Conservation (phyloP, 2,888 invertebrate genomes). For the Urechis unicinctus region DNA sequence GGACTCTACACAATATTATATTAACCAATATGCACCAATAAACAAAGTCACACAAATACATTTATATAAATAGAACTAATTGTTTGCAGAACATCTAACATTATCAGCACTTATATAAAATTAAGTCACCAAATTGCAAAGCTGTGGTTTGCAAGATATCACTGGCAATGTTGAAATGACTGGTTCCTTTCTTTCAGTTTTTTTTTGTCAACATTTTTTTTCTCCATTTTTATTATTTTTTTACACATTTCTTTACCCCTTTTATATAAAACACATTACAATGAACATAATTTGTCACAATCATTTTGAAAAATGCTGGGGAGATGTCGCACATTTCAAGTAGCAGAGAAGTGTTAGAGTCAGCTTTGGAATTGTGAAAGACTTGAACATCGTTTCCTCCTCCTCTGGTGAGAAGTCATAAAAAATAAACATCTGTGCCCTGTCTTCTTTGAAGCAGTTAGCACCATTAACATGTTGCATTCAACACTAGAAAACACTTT, state of each 20-base stretch:
- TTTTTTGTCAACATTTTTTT: neutral
- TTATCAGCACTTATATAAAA: constrained; percentile 3
- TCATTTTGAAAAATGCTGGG: constrained; percentile 12
- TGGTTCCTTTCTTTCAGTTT: neutral
- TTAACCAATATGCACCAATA: neutral
- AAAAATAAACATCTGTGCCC: constrained; percentile 16
- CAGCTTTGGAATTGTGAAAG: constrained; percentile 19
- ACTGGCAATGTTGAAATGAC: constrained; percentile 16
- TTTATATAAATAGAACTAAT: neutral
- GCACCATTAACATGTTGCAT: constrained; percentile 12
- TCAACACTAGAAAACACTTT: neutral
- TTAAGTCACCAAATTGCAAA: constrained; percentile 5
- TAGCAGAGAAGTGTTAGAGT: constrained; percentile 16
- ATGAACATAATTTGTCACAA: constrained; percentile 1
- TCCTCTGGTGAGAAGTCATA: constrained; percentile 7
- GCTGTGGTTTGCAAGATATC: constrained; percentile 14
- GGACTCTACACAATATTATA: neutral
- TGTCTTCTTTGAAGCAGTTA: constrained; percentile 18
- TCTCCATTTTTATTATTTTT: neutral
- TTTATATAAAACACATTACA: neutral
- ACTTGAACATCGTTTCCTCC: constrained; percentile 6
- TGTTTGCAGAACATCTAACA: constrained; percentile 3
- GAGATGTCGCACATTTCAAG: constrained; percentile 14
- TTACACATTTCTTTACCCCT: neutral
- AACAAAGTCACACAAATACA: neutral